phyloP scores from a whole-genome alignment of 2,797 vertebrate genomes.

The Mionectes olivaceus region DNA sequence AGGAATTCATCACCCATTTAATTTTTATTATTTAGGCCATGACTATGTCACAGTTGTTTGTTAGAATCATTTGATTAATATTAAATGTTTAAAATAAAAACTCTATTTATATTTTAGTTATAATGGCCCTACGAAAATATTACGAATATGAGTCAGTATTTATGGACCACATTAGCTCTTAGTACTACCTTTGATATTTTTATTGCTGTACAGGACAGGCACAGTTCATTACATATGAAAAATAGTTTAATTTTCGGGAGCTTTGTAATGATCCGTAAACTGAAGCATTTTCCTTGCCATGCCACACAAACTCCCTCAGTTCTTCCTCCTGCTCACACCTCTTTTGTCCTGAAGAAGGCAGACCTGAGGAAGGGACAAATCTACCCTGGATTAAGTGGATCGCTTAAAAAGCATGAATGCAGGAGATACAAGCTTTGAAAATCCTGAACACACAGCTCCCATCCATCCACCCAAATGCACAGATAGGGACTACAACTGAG shows the following conservation, averaged over 20 bases:
- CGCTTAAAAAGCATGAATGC: neutral
- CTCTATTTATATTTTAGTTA: conserved; percentile 70
- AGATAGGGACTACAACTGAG: neutral
- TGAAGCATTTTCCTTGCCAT: neutral
- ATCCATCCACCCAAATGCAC: neutral
- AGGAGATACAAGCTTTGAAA: neutral
- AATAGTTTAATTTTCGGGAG: conserved; percentile 65
- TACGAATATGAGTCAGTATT: conserved; percentile 63
- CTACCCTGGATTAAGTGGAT: neutral
- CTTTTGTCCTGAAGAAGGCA: neutral
- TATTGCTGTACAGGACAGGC: conserved; percentile 25
- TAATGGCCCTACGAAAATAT: conserved; percentile 61
- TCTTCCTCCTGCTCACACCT: neutral
- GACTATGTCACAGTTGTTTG: conserved; percentile 75
- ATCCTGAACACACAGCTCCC: neutral
- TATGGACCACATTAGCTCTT: conserved; percentile 55
- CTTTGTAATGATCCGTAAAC: conserved; percentile 26
- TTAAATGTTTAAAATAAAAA: conserved; percentile 76
- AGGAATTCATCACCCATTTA: conserved; percentile 72
- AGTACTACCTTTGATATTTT: conserved; percentile 68
- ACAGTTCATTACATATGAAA: conserved; percentile 68
- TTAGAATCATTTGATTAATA: conserved; percentile 80
- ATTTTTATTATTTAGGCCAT: conserved; percentile 76
- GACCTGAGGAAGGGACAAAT: neutral
- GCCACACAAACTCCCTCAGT: neutral